These are phyloP conservation scores for Pseudonaja textilis DNA, from an alignment of 2,113 vertebrate genomes.

Conservation along the genomic window DNA sequence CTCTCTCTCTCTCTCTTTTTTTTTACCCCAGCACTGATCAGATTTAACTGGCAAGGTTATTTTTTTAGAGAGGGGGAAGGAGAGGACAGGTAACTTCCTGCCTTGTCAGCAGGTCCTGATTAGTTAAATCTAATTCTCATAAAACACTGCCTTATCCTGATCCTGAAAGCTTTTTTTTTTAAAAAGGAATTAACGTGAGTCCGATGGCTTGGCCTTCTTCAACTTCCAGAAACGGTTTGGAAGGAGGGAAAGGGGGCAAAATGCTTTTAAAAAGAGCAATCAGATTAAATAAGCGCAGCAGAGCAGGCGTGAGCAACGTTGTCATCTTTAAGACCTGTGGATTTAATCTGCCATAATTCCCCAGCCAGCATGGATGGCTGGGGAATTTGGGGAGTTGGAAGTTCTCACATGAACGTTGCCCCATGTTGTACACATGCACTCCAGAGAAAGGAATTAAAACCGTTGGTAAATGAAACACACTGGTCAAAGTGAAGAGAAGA, in stretches of 20 bases:
- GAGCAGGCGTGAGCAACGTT: neutral
- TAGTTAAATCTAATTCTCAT: neutral
- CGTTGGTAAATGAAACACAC: too few species aligned
- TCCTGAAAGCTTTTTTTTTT: neutral
- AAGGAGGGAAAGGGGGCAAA: neutral
- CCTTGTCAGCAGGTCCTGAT: neutral
- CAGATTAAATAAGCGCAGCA: constrained; percentile 1
- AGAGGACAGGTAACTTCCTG: neutral
- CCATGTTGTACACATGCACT: too few species aligned
- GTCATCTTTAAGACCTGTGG: too few species aligned
- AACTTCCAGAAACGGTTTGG: neutral
- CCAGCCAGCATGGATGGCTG: too few species aligned
- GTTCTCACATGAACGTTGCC: too few species aligned
- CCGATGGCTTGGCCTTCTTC: neutral
- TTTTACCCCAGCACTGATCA: neutral
- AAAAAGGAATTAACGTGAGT: neutral
- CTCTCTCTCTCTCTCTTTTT: too few species aligned
- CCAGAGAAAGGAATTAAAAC: too few species aligned
- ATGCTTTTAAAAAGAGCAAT: neutral
- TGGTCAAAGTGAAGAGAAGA: too few species aligned
- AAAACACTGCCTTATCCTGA: neutral
- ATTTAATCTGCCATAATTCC: too few species aligned
- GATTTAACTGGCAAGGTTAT: neutral
- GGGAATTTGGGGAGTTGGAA: too few species aligned
- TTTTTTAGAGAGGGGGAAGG: neutral